Conservation (phyloP, 2,113 vertebrate genomes). For the Chaetorhynchus papuensis region DNA sequence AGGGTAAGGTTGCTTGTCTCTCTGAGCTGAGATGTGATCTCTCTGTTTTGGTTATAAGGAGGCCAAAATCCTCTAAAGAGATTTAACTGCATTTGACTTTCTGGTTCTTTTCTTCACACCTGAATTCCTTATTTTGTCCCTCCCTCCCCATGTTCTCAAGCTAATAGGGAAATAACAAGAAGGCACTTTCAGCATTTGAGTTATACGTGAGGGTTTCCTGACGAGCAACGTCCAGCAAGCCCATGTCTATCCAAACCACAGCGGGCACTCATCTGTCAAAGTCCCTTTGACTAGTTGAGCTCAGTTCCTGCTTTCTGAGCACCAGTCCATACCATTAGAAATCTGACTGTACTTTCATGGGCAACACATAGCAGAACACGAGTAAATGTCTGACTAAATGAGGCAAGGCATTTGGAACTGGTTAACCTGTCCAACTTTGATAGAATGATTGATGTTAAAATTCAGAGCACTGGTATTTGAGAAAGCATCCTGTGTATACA, state of each 20-base stretch:
- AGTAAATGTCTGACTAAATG: not conserved
- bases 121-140: not conserved
- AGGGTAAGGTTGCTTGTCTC: not conserved
- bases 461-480: not conserved
- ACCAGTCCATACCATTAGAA: not conserved
- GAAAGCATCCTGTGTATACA: not conserved
- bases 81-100: not conserved
- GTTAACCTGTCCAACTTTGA: not conserved
- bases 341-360: not conserved
- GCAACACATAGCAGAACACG: not conserved
- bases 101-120: not conserved
- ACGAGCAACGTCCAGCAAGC: not conserved
- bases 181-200: not conserved
- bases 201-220: not conserved
- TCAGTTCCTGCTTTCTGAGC: not conserved
- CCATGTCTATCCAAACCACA: accelerated
- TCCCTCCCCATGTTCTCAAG: not conserved
- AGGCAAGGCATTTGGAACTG: not conserved
- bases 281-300: not conserved
- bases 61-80: not conserved
- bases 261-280: not conserved
- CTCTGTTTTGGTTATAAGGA: not conserved
- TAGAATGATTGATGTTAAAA: not conserved
- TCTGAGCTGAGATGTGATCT: not conserved
- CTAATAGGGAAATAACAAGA: accelerated